Evolutionary conservation across 2,888 invertebrate genomes (phyloP).

Genomic region (Spodoptera littoralis): DNA sequence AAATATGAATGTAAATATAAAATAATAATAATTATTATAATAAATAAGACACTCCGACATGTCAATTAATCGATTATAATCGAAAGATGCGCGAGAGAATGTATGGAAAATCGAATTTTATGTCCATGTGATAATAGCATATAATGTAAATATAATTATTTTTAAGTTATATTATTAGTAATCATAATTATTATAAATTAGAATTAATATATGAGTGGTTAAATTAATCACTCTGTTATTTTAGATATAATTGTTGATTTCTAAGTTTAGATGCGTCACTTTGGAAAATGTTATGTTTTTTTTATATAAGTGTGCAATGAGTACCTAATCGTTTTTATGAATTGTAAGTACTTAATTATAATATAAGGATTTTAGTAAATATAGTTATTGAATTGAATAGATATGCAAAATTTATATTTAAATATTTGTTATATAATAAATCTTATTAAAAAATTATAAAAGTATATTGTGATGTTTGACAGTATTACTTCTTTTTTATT

Average conservation of each 20-base stretch:
- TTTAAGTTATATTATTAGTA: conserved; percentile 12
- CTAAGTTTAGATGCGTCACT: conserved; percentile 3
- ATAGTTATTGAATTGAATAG: neutral
- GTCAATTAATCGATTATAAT: conserved; percentile 12
- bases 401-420: neutral
- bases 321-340: conserved; percentile 18
- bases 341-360: conserved; percentile 39
- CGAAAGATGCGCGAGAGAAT: no score
- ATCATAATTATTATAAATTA: conserved; percentile 3
- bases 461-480: conserved; percentile 54
- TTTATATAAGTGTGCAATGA: neutral
- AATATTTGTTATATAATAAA: no score
- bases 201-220: conserved; percentile 26
- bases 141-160: conserved; percentile 45
- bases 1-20: neutral
- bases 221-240: conserved; percentile 47
- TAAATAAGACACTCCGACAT: neutral
- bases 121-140: conserved; percentile 62
- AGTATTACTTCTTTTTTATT: conserved; percentile 62
- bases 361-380: no score
- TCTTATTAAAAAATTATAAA: no score
- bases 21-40: neutral
- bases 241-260: conserved; percentile 23
- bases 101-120: conserved; percentile 25
- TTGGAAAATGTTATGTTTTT: conserved; percentile 5